phyloP scores from a whole-genome alignment of 1,140 invertebrate genomes.

The Orussus abietinus region DNA sequence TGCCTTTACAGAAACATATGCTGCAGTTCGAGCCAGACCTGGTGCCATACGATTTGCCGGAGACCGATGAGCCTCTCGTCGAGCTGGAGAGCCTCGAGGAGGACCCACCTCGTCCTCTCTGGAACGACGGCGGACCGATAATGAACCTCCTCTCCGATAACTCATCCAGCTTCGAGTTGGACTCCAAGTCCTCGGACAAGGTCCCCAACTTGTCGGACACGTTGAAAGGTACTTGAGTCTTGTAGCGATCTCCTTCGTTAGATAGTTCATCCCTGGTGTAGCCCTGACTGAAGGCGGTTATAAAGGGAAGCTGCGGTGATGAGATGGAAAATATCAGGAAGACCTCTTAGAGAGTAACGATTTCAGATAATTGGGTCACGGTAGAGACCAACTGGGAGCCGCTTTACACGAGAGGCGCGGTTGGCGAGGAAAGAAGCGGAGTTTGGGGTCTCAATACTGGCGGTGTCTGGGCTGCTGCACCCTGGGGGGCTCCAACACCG shows the following conservation, averaged over 20 bases:
- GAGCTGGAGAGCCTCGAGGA: slow-evolving; percentile 44
- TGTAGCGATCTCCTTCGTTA: too few species aligned
- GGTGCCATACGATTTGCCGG: slow-evolving; percentile 48
- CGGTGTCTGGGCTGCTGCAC: slow-evolving; percentile 47
- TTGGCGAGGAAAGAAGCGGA: slow-evolving; percentile 47
- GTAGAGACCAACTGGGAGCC: slow-evolving; percentile 53
- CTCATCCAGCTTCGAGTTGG: slow-evolving; percentile 17
- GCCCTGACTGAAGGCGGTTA: too few species aligned
- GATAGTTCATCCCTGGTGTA: too few species aligned
- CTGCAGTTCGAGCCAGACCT: slow-evolving; percentile 42
- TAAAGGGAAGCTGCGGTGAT: too few species aligned
- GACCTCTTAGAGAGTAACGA: too few species aligned
- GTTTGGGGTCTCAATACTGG: slow-evolving; percentile 49
- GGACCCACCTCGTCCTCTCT: slow-evolving; percentile 33
- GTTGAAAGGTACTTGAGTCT: slow-evolving; percentile 39
- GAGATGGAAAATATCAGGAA: too few species aligned
- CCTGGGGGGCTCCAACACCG: slow-evolving; percentile 46
- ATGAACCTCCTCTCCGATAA: slow-evolving; percentile 29
- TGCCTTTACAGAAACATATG: too few species aligned
- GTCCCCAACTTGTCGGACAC: slow-evolving; percentile 28
- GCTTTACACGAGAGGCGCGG: slow-evolving; percentile 46
- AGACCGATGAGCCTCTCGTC: slow-evolving; percentile 44
- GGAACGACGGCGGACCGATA: slow-evolving; percentile 36
- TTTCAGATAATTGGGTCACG: slow-evolving; percentile 46
- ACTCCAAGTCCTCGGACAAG: slow-evolving; percentile 32